Base-by-base conservation (phyloP, 2,888 invertebrate species). In the Adineta ricciae region DNA sequence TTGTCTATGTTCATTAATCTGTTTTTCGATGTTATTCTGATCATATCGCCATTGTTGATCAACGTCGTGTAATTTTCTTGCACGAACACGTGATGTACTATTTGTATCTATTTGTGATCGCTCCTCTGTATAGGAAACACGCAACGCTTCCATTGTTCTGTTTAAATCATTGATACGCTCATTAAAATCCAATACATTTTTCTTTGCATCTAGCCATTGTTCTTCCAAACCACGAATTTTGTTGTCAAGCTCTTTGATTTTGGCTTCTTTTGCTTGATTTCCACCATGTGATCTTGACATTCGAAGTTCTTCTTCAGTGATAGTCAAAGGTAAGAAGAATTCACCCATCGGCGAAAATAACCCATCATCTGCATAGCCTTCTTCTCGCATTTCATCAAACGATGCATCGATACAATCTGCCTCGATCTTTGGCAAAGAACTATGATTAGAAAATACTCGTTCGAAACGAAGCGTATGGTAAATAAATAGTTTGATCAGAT, bases 281-380 rank as follows among this genome's bases (percentile, higher is more conserved):
- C 19, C 3, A 36, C 2, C 8, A 72, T 36, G 2, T 32, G 72
- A 72, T 54, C 54, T 24, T n/a, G 24, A 8, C 32, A 72, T 32
- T 36, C 72, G n/a, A 7, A 72, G n/a, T 16, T 78, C 78, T 7
- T 78, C 24, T 24, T 78, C 78, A 1, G 41, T 24, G 11, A 78
- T 38, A 4, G 78, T 78, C 0, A 78, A n/a, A n/a, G 78, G 78
- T n/a, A 78, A n/a, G n/a, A 78, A 78, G 3, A 78, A 78, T 41
- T 78, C 41, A 16, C 14, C 16, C 41, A 78, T 78, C 9, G 24
- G 21, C 5, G 11, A 1, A n/a, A 78, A 78, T 9, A 78, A 41
- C 8, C 78, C 78, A 78, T 78, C 78, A 78, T 78, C 78, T 9
- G 78, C 78, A 78, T 24, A 78, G 4, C 78, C 78, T 41, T 78